A percentile compares a stretch with the other conserved stretches of the same genome.
These are phyloP conservation scores for Brienomyrus longianalis DNA, from an alignment of 2,113 vertebrate species.

Conservation along the genomic window DNA sequence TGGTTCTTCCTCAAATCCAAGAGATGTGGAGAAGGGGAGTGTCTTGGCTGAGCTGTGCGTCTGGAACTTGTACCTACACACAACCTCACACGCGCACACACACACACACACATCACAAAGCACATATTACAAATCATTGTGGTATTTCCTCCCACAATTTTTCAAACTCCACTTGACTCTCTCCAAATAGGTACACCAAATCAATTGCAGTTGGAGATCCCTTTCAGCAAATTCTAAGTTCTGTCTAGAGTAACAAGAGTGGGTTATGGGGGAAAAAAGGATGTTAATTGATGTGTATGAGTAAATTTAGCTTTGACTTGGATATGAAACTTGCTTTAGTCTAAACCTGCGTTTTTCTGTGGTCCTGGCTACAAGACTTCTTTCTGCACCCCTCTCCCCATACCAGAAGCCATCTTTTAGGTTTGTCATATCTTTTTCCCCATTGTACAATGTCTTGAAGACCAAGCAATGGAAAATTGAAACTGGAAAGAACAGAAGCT, in stretches of 20 bases:
- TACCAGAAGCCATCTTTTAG: conserved; percentile 41
- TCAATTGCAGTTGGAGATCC: neutral
- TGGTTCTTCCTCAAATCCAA: conserved; percentile 25
- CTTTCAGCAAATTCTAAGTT: neutral
- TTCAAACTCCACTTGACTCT: neutral
- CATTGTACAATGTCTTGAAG: conserved; percentile 36
- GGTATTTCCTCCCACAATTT: neutral
- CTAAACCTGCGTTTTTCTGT: conserved; percentile 29
- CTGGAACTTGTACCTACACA: conserved; percentile 42
- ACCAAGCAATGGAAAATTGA: conserved; percentile 17
- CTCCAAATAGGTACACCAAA: neutral
- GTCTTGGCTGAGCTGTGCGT: conserved; percentile 31
- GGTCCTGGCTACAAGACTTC: neutral
- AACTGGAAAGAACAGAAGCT: conserved; percentile 29
- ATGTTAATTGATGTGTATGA: neutral
- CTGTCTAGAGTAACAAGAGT: neutral
- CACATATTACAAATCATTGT: neutral
- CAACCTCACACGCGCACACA: neutral
- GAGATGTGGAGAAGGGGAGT: conserved; percentile 42
- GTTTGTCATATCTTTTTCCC: conserved; percentile 28
- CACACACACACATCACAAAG: neutral
- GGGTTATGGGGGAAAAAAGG: neutral
- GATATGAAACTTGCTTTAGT: conserved; percentile 36
- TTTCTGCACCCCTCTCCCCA: neutral
- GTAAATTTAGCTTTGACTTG: conserved; percentile 37